A percentile compares a stretch with the other conserved stretches of the same genome.
Evolutionary conservation across 1,140 invertebrate genomes (phyloP).

Genomic region (Drosophila varians): DNA sequence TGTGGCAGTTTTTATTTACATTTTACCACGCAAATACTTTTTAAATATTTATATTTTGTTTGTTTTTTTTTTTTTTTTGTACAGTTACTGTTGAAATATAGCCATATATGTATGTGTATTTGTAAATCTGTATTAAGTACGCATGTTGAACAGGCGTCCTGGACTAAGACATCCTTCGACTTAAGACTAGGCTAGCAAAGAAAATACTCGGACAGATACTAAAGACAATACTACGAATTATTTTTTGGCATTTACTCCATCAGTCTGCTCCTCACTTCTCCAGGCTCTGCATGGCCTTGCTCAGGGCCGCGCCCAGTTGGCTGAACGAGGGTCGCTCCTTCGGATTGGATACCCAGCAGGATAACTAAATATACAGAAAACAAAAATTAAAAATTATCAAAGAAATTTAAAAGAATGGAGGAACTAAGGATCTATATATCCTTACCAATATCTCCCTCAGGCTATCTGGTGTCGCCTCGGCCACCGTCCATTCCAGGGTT

Average conservation of each 20-base stretch:
- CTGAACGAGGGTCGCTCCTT: conserved; percentile 87
- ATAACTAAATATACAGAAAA: conserved; percentile 35
- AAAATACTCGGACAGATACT: conserved; percentile 19
- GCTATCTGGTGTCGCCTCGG: conserved; percentile 86
- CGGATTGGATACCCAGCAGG: conserved; percentile 87
- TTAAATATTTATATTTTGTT: conserved; percentile 7
- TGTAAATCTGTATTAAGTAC: conserved; percentile 40
- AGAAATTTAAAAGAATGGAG: too few species aligned
- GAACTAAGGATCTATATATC: background rate
- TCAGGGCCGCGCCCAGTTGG: conserved; percentile 74
- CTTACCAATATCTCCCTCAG: conserved; percentile 87
- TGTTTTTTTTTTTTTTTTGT: conserved; percentile 28
- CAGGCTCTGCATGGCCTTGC: conserved; percentile 79
- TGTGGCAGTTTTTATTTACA: conserved; percentile 73
- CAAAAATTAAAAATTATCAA: background rate
- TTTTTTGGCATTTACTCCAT: conserved; percentile 43
- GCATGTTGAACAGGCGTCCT: conserved; percentile 63
- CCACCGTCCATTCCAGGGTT: conserved; percentile 87
- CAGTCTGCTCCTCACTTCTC: conserved; percentile 59
- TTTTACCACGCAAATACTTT: conserved; percentile 73
- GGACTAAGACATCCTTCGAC: conserved; percentile 16
- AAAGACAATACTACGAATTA: conserved; percentile 38
- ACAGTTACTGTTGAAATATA: conserved; percentile 54
- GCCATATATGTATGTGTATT: conserved; percentile 26
- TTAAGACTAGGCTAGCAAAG: conserved; percentile 31